Evolutionary conservation across 2,797 vertebrate species (phyloP).

Genomic region (Melopsittacus undulatus): DNA sequence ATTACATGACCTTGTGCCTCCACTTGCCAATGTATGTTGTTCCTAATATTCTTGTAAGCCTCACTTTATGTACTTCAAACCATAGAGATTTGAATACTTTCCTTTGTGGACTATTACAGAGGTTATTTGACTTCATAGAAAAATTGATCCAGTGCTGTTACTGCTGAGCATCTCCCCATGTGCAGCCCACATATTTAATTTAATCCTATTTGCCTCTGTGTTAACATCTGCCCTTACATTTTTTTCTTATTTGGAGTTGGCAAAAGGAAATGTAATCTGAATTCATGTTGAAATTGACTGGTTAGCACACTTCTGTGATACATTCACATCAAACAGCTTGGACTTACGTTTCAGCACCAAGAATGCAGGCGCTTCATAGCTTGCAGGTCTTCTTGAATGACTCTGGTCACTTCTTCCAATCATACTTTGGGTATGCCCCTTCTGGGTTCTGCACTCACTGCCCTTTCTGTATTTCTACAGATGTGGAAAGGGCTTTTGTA

Average conservation of each 20-base stretch:
- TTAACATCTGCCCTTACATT: background rate
- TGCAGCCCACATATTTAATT: background rate
- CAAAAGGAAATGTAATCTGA: background rate
- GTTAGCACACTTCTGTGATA: background rate
- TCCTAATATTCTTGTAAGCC: background rate
- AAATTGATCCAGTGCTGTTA: background rate
- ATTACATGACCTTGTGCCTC: background rate
- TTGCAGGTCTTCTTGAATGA: background rate
- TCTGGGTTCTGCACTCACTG: background rate
- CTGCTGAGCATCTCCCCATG: background rate
- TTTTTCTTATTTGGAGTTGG: background rate
- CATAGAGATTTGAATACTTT: background rate
- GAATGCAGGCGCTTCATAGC: background rate
- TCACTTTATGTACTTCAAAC: background rate
- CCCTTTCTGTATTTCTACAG: background rate
- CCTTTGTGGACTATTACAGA: background rate
- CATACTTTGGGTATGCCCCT: background rate
- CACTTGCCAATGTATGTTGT: background rate
- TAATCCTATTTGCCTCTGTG: background rate
- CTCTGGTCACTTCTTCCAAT: fast-evolving
- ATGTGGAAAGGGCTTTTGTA: background rate
- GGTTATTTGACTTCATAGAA: background rate
- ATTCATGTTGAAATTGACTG: background rate
- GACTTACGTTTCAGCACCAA: background rate
- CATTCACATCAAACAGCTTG: background rate